phyloP scores from a whole-genome alignment of 1,140 invertebrate genomes.

The Epicauta chinensis region DNA sequence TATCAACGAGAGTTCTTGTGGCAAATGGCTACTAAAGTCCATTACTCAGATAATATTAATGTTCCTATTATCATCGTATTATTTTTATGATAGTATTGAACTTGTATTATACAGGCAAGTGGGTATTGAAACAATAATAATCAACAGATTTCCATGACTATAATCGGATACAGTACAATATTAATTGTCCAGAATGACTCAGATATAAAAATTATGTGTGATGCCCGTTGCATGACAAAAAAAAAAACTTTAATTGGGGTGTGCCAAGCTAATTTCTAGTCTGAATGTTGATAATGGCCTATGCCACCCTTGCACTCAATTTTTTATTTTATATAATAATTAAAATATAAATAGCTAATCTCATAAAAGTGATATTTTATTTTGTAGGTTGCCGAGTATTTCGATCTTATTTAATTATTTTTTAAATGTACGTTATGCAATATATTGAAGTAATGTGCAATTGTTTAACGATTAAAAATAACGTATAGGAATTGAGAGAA shows the following conservation, averaged over 20 bases:
- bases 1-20: conserved; percentile 35
- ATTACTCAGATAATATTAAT: conserved; percentile 24
- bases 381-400: conserved; percentile 20
- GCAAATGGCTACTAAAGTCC: conserved; percentile 26
- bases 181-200: conserved; percentile 11
- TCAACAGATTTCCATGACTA: conserved; percentile 8
- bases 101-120: conserved; percentile 13
- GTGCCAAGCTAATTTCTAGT: conserved; percentile 34
- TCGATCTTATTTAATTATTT: conserved; percentile 18
- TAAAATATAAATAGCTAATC: conserved; percentile 14
- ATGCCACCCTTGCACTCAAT: conserved; percentile 16
- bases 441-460: conserved; percentile 5
- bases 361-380: conserved; percentile 24
- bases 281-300: conserved; percentile 21
- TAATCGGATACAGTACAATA: conserved; percentile 16
- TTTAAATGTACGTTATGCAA: conserved; percentile 17
- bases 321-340: conserved; percentile 7
- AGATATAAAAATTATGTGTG: conserved; percentile 9
- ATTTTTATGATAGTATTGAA: conserved; percentile 18
- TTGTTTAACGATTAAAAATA: conserved; percentile 4
- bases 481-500: conserved; percentile 25
- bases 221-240: conserved; percentile 7
- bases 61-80: conserved; percentile 22
- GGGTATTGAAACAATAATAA: conserved; percentile 10
- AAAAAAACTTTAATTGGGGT: conserved; percentile 6